Base-by-base conservation (phyloP, 2,113 vertebrate species). In the Colaptes auratus region DNA sequence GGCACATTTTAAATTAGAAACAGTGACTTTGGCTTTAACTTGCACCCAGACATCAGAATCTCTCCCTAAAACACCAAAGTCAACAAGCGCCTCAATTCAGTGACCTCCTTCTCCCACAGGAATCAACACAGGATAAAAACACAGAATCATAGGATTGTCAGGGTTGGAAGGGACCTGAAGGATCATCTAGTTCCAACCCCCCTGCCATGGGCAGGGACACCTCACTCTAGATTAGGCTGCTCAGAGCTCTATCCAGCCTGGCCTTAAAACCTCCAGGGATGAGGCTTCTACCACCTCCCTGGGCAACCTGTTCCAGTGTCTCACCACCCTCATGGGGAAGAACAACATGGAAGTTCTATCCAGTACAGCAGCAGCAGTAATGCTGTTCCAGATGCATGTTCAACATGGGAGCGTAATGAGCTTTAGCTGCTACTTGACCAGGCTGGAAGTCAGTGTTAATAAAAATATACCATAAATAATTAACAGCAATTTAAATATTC, bases 401-500 rank as follows among this genome's bases (percentile, higher is more conserved):
- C 63, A 74, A 1, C 71, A 44, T 6, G 33, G 42, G 72, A 81
- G 58, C 20, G 19, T 9, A 67, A 85, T 6, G 53, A 94, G 89
- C 39, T 82, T 78, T 50, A 74, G 61, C 44, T 73, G 84, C 72
- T 64, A 6, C 75, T 52, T 66, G 94, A 74, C 96, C 96, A 93
- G 33, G 63, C 30, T 88, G 75, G 88, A 97, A 97, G 94, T 89
- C 95, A 96, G 70, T 83, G 90, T 78, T 95, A 96, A 97, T 96
- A 97, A 96, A 97, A 97, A 95, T 75, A 97, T 60, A 89, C 89
- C 74, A 97, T 97, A 96, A 98, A 98, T 98, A 98, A 98, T 98
- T 98, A 97, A 98, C 96, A 96, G 80, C 97, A 96, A 98, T 98
- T 98, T 98, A 98, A 98, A 98, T 98, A 98, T 98, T 98, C 97